Evolutionary conservation across 2,888 invertebrate species (phyloP), one percentile per base, ranked within the genome.

Genomic region (Pandemis cinnamomeana): DNA sequence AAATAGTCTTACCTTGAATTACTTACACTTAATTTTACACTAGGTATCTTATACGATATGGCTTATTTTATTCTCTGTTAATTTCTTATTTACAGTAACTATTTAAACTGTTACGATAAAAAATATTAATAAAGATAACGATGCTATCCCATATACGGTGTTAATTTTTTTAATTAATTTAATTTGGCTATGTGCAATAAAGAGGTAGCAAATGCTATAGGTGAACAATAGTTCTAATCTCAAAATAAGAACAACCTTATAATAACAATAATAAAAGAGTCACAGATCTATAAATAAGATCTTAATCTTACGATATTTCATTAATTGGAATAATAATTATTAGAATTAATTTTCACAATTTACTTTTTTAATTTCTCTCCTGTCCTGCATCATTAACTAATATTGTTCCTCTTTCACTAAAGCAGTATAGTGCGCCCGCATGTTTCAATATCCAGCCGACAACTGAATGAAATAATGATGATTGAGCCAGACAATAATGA

Each of bases 381-480:
- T 53, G 20, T 8, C 15, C 20, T 55, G 8, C 7, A 20, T 5
- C 7, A 20, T 55, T 55, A 7, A 13, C 5, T 55, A 55, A 20
- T 58, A 58, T 27, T 10, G 20, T 58, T 11, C 10, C 7, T 58
- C 27, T 20, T 53, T 27, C 7, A 55, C 27, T 58, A 4, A 27
- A 58, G 58, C 4, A 11, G 58, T 58, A 20, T 20, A 15, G 5
- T 53, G 15, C 15, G 7, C 72, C 63, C 72, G 72, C 72, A 73
- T 73, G 64, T 64, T 8, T 20, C 55, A 55, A 55, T 53, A 73
- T 41, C 63, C 42, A 69, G 51, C 58, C 58, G 15, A 13, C 46
- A 44, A 13, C 64, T 73, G 60, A 74, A 74, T 74, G 42, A 66
- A 64, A 60, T 70, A 70, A 64, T 71, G 64, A 64, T 66, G 73